phyloP scores from a whole-genome alignment of 2,113 vertebrate genomes.

The Rallus limicola region DNA sequence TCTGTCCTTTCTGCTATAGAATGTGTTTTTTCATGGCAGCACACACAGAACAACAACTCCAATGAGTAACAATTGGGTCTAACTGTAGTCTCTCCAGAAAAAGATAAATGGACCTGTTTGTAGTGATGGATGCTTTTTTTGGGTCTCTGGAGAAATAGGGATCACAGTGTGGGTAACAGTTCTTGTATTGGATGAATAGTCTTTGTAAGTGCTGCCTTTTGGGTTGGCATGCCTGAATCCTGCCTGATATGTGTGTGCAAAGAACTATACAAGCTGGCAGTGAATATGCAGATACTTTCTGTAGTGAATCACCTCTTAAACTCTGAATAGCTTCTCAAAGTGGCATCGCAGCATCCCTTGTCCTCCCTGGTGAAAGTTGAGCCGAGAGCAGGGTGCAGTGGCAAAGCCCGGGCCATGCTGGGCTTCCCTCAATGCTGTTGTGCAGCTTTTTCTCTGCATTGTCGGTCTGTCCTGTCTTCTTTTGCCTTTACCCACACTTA shows the following conservation, averaged over 20 bases:
- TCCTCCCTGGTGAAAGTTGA: not conserved
- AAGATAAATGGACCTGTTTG: not conserved
- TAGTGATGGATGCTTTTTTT: not conserved
- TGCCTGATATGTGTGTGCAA: not conserved
- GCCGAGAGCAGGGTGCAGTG: not conserved
- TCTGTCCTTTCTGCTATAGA: not conserved
- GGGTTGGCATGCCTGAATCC: not conserved
- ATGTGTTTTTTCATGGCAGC: not conserved
- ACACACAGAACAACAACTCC: not conserved
- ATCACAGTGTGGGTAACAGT: not conserved
- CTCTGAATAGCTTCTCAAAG: not conserved
- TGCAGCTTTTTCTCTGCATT: not conserved
- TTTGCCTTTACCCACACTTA: not conserved
- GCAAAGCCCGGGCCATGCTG: not conserved
- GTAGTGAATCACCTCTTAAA: not conserved
- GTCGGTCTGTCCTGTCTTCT: not conserved
- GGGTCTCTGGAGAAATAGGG: not conserved
- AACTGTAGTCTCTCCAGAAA: not conserved
- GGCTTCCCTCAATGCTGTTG: fast-evolving
- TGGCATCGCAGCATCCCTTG: not conserved
- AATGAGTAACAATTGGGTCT: not conserved
- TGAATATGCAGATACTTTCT: not conserved
- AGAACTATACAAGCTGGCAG: not conserved
- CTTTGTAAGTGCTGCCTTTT: not conserved
- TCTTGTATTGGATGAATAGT: not conserved